These are phyloP conservation scores for Congeria kusceri DNA, from an alignment of 2,888 invertebrate species.

Conservation along the genomic window DNA sequence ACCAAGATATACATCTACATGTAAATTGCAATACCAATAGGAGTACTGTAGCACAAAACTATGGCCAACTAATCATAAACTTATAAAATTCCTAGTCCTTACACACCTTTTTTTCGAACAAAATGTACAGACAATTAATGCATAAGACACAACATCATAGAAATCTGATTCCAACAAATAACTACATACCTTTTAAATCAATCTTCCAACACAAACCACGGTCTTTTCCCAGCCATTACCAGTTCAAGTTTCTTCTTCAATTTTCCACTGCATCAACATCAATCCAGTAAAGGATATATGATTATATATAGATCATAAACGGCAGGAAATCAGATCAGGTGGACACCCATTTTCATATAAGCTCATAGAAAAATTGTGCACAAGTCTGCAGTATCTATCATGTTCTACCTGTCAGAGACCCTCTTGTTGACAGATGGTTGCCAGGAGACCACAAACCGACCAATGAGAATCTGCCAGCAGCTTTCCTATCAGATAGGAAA, in stretches of 20 bases:
- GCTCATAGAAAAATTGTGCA: conserved; percentile 11
- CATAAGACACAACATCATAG: too few relatives aligned
- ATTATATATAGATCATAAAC: not conserved
- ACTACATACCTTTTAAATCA: not conserved
- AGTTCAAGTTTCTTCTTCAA: not conserved
- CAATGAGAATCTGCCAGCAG: conserved; percentile 76
- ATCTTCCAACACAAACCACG: not conserved
- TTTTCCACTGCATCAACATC: not conserved
- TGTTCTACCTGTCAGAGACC: conserved; percentile 49
- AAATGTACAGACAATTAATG: too few relatives aligned
- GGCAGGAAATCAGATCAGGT: conserved; percentile 3
- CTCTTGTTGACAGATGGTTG: conserved; percentile 73
- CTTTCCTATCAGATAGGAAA: conserved; percentile 43
- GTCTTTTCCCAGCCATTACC: not conserved
- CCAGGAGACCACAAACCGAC: conserved; percentile 73
- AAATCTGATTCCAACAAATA: not conserved
- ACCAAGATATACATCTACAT: too few relatives aligned
- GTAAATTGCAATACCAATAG: too few relatives aligned
- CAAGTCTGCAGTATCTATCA: conserved; percentile 30
- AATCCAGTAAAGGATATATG: not conserved
- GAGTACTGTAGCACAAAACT: too few relatives aligned
- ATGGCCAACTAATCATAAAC: too few relatives aligned
- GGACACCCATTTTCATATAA: conserved; percentile 30
- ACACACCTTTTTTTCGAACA: too few relatives aligned
- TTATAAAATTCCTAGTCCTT: too few relatives aligned